Base-by-base conservation (phyloP, 2,113 vertebrate genomes). In the Puntigrus tetrazona region DNA sequence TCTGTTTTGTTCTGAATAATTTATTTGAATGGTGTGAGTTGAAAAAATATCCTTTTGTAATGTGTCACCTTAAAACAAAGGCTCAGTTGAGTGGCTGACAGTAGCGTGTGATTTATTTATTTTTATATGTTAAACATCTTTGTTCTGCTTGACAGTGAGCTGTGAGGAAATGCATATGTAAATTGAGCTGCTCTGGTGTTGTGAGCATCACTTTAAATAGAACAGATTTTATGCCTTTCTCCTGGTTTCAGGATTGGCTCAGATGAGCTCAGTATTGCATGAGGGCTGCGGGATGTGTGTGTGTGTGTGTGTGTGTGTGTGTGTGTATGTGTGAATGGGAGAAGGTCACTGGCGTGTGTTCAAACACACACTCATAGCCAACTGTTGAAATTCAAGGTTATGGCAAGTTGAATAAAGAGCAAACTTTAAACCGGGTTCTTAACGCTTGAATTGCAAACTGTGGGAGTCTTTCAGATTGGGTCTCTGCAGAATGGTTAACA, bases 51-150 rank as follows among this genome's bases (percentile, higher is more conserved):
- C 20, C 34, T 61, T 79, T 63, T 61, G 36, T 63, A 63, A 59
- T 77, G 45, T 57, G 36, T 79, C 77, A 61, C 38, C 34, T 63
- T 63, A 63, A 77, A 78, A 78, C 76, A 78, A 78, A 78, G 76
- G 20, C 52, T 59, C 38, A 16, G 29, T 1, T 2, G 77, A 78
- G 14, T 18, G 55, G 22, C 55, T 79, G 55, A 43, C n/a, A 79
- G 77, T 4, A 18, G 55, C 25, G 36, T 25, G n/a, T 16, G 36
- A 25, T 55, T 77, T 77, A 55, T 77, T 57, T 57, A 34, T 55
- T 77, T 52, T 78, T 43, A 61, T 79, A 43, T 63, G 77, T 63
- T 79, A 45, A 79, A 63, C 16, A 45, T 63, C 2, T 63, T 79
- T 79, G 38, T 63, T 27, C 77, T 27, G 14, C 57, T 57, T 79